A percentile compares a stretch with the other conserved stretches of the same genome.
Conservation (phyloP, 2,797 vertebrate genomes). For the Ctenochaetus hawaiiensis region DNA sequence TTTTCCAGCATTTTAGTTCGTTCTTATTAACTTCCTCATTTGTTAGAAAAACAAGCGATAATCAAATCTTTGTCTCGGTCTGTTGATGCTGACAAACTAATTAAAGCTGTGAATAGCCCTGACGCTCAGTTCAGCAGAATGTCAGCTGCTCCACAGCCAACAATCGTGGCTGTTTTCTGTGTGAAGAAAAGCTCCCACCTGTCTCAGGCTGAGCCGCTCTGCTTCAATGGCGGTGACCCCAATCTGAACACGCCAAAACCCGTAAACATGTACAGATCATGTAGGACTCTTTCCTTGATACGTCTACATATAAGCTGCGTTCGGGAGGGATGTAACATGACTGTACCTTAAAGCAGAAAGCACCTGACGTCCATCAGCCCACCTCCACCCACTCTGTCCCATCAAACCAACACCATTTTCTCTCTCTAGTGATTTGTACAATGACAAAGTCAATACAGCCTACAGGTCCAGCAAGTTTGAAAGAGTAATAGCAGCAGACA, state of each 20-base stretch:
- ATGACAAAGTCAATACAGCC: constrained; percentile 56
- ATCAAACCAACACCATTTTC: constrained; percentile 35
- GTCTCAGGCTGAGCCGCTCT: neutral
- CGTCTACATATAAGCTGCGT: constrained; percentile 5
- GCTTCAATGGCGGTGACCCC: neutral
- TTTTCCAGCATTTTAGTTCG: neutral
- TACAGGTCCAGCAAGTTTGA: constrained; percentile 41
- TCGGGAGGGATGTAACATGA: constrained; percentile 31
- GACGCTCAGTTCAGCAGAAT: constrained; percentile 15
- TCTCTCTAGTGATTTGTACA: constrained; percentile 59
- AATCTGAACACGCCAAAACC: constrained; percentile 17
- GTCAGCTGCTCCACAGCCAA: constrained; percentile 14
- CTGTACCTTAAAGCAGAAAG: constrained; percentile 16
- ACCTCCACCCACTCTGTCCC: constrained; percentile 39
- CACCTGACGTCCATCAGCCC: constrained; percentile 30
- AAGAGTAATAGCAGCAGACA: constrained; percentile 49
- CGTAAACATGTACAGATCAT: constrained; percentile 11
- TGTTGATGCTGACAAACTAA: constrained; percentile 51
- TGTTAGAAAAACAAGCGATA: constrained; percentile 29
- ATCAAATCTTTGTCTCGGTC: constrained; percentile 39
- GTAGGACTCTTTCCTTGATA: neutral
- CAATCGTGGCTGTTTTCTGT: neutral
- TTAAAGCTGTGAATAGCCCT: constrained; percentile 50
- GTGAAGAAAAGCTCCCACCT: neutral
- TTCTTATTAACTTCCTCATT: constrained; percentile 37